phyloP scores from a whole-genome alignment of 2,797 vertebrate species.

The Lepilemur septentrionalis region DNA sequence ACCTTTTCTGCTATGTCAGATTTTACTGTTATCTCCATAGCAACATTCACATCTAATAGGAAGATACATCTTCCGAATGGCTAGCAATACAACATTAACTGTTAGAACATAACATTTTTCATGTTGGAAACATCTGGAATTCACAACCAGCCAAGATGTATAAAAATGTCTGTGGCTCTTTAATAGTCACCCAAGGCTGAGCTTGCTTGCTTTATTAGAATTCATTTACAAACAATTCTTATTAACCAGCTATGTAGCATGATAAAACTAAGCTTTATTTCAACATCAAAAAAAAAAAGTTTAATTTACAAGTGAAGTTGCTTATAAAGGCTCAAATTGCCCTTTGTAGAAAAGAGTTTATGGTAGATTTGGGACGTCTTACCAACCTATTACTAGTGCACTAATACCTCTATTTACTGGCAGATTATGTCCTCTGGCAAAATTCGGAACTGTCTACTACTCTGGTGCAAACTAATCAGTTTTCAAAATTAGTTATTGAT shows the following conservation, averaged over 20 bases:
- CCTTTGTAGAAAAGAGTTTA: slow-evolving; percentile 73
- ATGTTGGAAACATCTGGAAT: slow-evolving; percentile 86
- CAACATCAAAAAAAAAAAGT: slow-evolving; percentile 67
- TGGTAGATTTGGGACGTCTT: slow-evolving; percentile 73
- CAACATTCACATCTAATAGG: slow-evolving; percentile 84
- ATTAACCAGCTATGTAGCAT: slow-evolving; percentile 68
- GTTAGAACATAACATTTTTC: slow-evolving; percentile 85
- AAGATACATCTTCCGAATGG: slow-evolving; percentile 86
- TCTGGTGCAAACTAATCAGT: slow-evolving; percentile 97
- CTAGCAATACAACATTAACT: slow-evolving; percentile 82
- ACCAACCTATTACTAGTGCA: slow-evolving; percentile 84
- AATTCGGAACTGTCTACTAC: slow-evolving; percentile 91
- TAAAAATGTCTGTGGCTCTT: slow-evolving; percentile 82
- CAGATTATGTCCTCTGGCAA: slow-evolving; percentile 97
- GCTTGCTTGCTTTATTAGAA: slow-evolving; percentile 79
- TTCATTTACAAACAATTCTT: slow-evolving; percentile 79
- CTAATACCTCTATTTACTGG: slow-evolving; percentile 91
- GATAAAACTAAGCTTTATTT: slow-evolving; percentile 79
- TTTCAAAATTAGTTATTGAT: slow-evolving; percentile 99
- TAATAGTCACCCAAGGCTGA: slow-evolving; percentile 83
- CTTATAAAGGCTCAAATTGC: slow-evolving; percentile 68
- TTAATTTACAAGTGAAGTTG: slow-evolving; percentile 73
- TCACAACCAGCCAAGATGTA: slow-evolving; percentile 80
- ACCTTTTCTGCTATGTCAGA: slow-evolving; percentile 78
- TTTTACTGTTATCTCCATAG: slow-evolving; percentile 85